Evolutionary conservation across 2,113 vertebrate genomes (phyloP).

Genomic region (Prinia subflava): DNA sequence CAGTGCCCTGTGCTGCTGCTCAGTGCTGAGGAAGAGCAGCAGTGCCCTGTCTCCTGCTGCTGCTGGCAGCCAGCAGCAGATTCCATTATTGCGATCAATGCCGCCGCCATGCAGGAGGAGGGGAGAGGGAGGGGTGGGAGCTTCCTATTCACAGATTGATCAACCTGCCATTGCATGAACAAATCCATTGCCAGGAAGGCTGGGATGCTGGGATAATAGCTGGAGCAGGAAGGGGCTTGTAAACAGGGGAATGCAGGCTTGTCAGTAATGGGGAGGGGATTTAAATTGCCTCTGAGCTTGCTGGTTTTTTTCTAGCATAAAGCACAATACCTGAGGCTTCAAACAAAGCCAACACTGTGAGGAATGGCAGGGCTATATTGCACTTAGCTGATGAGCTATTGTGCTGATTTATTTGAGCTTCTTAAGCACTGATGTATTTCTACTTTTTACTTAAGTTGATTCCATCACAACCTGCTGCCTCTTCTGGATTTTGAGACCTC

Average conservation of each 20-base stretch:
- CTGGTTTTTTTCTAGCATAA: slow-evolving; percentile 33
- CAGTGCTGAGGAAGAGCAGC: neutral
- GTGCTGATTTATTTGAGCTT: slow-evolving; percentile 48
- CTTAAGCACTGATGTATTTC: slow-evolving; percentile 38
- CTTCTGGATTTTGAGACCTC: slow-evolving; percentile 34
- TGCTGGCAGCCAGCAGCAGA: slow-evolving; percentile 69
- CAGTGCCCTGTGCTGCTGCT: neutral
- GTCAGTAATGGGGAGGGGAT: slow-evolving; percentile 43
- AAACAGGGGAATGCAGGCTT: slow-evolving; percentile 36
- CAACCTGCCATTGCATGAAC: slow-evolving; percentile 78
- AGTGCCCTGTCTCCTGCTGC: slow-evolving; percentile 6
- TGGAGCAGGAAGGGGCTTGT: slow-evolving; percentile 62
- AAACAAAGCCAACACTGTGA: slow-evolving; percentile 62
- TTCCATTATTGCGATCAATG: slow-evolving; percentile 83
- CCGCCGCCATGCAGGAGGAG: slow-evolving; percentile 73
- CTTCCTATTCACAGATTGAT: slow-evolving; percentile 80
- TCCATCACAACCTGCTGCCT: slow-evolving; percentile 42
- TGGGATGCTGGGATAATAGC: slow-evolving; percentile 69
- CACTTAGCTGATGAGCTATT: slow-evolving; percentile 65
- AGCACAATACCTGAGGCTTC: slow-evolving; percentile 58
- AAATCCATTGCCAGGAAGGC: slow-evolving; percentile 65
- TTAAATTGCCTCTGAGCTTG: slow-evolving; percentile 53
- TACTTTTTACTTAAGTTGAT: slow-evolving; percentile 47
- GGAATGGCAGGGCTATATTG: slow-evolving; percentile 20
- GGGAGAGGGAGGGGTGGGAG: slow-evolving; percentile 72